Evolutionary conservation across 2,113 vertebrate species (phyloP).

Genomic region (Cnemophilus loriae): DNA sequence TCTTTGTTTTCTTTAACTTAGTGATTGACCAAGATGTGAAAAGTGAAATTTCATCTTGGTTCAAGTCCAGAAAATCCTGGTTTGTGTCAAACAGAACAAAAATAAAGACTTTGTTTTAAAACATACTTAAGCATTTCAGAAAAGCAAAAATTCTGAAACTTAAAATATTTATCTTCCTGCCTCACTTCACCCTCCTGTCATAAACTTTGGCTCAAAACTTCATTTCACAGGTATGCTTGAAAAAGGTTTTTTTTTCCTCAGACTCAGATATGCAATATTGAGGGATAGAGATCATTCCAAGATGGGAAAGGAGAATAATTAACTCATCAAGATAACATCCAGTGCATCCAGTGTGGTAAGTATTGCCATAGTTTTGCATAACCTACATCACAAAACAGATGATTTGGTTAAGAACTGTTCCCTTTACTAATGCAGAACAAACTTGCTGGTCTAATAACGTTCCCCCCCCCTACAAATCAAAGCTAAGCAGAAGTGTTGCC

Average conservation of each 20-base stretch:
- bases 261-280: neutral
- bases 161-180: neutral
- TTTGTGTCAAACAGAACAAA: neutral
- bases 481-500: constrained; percentile 12
- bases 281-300: neutral
- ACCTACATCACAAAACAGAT: neutral
- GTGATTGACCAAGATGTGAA: neutral
- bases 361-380: neutral
- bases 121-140: neutral
- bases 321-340: neutral
- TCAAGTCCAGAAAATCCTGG: neutral
- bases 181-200: neutral
- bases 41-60: neutral
- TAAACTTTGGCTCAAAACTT: neutral
- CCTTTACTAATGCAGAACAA: neutral
- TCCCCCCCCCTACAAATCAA: neutral
- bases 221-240: neutral
- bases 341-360: neutral
- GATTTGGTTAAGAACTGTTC: neutral
- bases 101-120: neutral
- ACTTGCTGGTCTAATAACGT: neutral
- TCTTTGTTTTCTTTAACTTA: neutral
- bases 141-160: neutral
- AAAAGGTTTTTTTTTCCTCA: neutral
- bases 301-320: neutral